Base-by-base conservation (phyloP, 2,113 vertebrate genomes). In the Thomomys bottae region DNA sequence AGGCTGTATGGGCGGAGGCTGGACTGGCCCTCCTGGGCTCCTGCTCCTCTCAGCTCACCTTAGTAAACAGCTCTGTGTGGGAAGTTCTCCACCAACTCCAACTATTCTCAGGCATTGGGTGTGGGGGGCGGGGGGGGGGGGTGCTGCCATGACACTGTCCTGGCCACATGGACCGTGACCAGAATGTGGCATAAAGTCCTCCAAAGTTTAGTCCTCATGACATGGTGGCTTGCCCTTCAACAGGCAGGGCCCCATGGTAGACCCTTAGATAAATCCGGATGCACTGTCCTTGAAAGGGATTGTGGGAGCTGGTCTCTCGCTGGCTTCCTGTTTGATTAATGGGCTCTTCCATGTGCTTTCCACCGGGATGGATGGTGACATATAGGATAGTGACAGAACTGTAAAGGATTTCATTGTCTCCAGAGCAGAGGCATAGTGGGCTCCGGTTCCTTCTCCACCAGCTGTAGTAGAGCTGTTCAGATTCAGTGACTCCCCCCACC, bases 51-150 rank as follows among this genome's bases (percentile, higher is more conserved):
- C 14, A 9, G 66, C 21, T 3, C 20, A 17, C 26, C 75, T 34
- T 17, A 6, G 67, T 38, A 40, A 40, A 11, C 0, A 26, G 18
- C 18, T 1, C 36, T 28, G 26, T 0, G 1, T 0, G 5, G 6
- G 54, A 23, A 12, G 26, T n/a, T 40, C n/a, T 11, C 30, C 1
- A 8, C 6, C 15, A 21, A 11, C 59, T 2, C 6, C 15, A 21
- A 11, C 59, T 2, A 3, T 17, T 2, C 20, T 24, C 12, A 1
- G 5, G 24, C 49, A 17, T n/a, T n/a, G n/a, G n/a, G n/a, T n/a
- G 49, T 17, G 49, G 49, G 49, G 49, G 11, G 45, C 45, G n/a
- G n/a, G n/a, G n/a, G n/a, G n/a, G n/a, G n/a, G n/a, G n/a, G n/a
- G n/a, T n/a, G n/a, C n/a, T n/a, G n/a, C n/a, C n/a, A 6, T 11